Percentiles rank a stretch among this genome's conserved stretches.
phyloP scores from a whole-genome alignment of 2,113 vertebrate species.

The Elephantulus edwardii region DNA sequence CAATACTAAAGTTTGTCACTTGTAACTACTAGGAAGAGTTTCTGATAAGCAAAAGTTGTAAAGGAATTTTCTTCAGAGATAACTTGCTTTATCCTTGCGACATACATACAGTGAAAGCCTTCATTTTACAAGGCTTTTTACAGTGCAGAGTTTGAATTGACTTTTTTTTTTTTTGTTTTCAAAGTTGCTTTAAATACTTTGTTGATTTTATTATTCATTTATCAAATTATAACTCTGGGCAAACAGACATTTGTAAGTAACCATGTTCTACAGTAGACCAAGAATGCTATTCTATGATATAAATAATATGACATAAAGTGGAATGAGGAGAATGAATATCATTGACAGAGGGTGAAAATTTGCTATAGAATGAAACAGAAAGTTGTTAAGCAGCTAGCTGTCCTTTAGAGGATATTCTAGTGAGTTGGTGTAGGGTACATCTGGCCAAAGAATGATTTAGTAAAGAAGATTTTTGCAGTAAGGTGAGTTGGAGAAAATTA shows the following conservation, averaged over 20 bases:
- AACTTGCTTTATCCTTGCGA: not conserved
- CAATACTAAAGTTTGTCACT: not conserved
- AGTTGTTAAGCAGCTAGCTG: not conserved
- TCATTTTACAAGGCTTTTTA: conserved; percentile 14
- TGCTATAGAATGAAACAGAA: not conserved
- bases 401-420: not conserved
- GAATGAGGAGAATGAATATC: not conserved
- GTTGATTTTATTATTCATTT: not conserved
- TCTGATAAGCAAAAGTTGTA: not conserved
- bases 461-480: not conserved
- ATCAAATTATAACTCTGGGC: not conserved
- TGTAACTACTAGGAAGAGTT: conserved; percentile 14
- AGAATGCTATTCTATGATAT: not conserved
- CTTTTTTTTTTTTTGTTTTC: not conserved
- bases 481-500: not conserved
- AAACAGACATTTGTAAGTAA: conserved; percentile 1
- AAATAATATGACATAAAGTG: not conserved
- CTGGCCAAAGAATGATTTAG: not conserved
- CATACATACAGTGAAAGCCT: not conserved
- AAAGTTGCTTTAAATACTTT: conserved; percentile 19
- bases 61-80: not conserved
- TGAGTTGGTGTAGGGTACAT: not conserved
- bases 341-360: not conserved
- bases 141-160: conserved; percentile 11
- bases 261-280: not conserved